phyloP scores from a whole-genome alignment of 2,113 vertebrate genomes.

The Echinops telfairi region DNA sequence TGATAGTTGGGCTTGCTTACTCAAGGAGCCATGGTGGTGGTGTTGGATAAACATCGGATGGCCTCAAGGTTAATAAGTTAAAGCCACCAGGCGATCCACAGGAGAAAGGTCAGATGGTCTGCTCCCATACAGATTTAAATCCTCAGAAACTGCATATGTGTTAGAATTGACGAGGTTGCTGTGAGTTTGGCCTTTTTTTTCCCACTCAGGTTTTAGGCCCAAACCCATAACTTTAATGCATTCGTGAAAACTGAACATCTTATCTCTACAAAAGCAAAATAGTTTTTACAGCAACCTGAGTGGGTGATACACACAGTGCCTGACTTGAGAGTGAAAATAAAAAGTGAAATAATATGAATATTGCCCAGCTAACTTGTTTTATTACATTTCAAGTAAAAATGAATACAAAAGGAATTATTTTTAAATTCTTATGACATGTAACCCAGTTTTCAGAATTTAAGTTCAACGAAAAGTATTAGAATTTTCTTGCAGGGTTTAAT shows the following conservation, averaged over 20 bases:
- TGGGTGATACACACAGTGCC: neutral
- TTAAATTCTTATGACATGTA: neutral
- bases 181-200: neutral
- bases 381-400: neutral
- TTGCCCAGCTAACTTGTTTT: neutral
- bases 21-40: neutral
- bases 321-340: neutral
- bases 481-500: slow-evolving; percentile 1
- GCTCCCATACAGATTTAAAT: no score
- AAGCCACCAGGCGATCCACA: no score
- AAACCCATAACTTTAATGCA: neutral
- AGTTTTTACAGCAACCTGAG: neutral
- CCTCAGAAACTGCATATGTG: no score
- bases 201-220: neutral
- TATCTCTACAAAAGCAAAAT: slow-evolving; percentile 21
- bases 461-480: neutral
- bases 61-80: no score
- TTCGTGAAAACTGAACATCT: slow-evolving; percentile 43
- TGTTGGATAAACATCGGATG: no score
- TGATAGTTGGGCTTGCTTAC: neutral
- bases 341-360: neutral
- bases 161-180: no score
- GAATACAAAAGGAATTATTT: slow-evolving; percentile 12
- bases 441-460: slow-evolving; percentile 27
- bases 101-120: no score